Evolutionary conservation across 1,140 invertebrate genomes (phyloP).

Genomic region (Laupala kohalensis): DNA sequence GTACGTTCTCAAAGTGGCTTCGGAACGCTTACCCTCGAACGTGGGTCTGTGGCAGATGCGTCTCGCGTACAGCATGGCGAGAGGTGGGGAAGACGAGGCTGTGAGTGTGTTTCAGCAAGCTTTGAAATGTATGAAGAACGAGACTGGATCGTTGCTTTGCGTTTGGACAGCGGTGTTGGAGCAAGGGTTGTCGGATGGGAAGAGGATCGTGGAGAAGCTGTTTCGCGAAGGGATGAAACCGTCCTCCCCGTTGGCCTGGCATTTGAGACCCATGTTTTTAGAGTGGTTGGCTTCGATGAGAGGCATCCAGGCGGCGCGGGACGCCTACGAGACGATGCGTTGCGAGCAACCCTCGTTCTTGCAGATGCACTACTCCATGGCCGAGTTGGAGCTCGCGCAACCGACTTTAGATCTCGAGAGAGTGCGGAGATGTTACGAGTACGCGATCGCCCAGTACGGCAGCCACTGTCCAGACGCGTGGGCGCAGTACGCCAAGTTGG

Average conservation of each 20-base stretch:
- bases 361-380: not conserved
- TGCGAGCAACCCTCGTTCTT: not conserved
- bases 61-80: not conserved
- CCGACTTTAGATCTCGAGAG: not conserved
- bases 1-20: not conserved
- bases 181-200: not conserved
- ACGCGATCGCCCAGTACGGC: not conserved
- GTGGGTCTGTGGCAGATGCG: not conserved
- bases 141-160: not conserved
- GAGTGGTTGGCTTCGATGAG: not conserved
- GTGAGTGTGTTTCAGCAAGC: not conserved
- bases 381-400: not conserved
- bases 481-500: not conserved
- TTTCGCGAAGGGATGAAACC: not conserved
- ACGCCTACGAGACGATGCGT: not conserved
- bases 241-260: not conserved
- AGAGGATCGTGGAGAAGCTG: not conserved
- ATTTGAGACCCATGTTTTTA: not conserved
- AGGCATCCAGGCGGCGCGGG: not conserved
- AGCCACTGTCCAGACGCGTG: not conserved
- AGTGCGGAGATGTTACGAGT: not conserved
- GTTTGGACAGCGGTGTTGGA: not conserved
- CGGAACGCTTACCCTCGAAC: not conserved
- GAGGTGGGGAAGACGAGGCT: not conserved
- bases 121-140: not conserved